These are phyloP conservation scores for Phrynosoma blainvillii DNA, from an alignment of 2,113 vertebrate species.

Conservation along the genomic window DNA sequence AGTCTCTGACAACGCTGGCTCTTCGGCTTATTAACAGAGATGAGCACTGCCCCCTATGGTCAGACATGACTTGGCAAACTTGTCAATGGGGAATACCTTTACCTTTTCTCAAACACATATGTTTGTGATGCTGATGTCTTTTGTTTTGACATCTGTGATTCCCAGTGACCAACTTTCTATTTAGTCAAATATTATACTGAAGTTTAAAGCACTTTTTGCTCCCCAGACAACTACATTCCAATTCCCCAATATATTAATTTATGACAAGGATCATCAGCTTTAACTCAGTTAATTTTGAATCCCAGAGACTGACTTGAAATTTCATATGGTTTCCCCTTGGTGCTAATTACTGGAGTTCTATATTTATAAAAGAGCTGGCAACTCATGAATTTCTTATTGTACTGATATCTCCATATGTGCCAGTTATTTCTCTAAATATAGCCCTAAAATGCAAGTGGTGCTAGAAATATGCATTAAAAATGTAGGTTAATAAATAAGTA, in stretches of 20 bases:
- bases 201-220: slow-evolving; percentile 5
- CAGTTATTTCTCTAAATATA: slow-evolving; percentile 68
- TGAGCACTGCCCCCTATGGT: too few species aligned
- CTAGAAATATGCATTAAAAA: slow-evolving; percentile 73
- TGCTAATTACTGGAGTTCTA: slow-evolving; percentile 71
- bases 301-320: slow-evolving; percentile 58
- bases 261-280: slow-evolving; percentile 62
- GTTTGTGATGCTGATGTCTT: slow-evolving; percentile 24
- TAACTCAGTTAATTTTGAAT: slow-evolving; percentile 68
- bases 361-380: slow-evolving; percentile 71
- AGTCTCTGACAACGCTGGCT: too few species aligned
- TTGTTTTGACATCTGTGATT: background rate
- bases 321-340: slow-evolving; percentile 63
- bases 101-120: background rate
- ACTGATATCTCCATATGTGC: slow-evolving; percentile 74
- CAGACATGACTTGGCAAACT: too few species aligned
- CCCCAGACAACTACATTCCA: slow-evolving; percentile 44
- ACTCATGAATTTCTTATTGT: slow-evolving; percentile 72
- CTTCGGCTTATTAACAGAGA: too few species aligned
- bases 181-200: slow-evolving; percentile 35
- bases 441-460: slow-evolving; percentile 68
- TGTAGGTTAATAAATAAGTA: slow-evolving; percentile 68
- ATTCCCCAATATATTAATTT: slow-evolving; percentile 63
- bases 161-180: slow-evolving; percentile 22
- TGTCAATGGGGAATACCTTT: too few species aligned